Evolutionary conservation across 1,140 invertebrate species (phyloP), one percentile per base, ranked within the genome.

Genomic region (Dinothrombium tinctorium): DNA sequence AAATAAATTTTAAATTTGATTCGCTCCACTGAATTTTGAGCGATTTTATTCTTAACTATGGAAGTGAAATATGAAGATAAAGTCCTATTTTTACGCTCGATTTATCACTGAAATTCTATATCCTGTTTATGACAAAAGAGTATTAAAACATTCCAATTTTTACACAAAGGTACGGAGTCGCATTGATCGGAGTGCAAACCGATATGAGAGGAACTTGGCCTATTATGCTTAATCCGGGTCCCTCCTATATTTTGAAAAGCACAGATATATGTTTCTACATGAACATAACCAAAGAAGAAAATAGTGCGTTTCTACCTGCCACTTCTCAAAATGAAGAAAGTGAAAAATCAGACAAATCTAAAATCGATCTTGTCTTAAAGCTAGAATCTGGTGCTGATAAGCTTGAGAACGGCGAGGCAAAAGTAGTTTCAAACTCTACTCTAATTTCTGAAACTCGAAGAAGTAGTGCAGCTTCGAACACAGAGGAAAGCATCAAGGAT

Each of bases 191-290:
- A 8, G 82, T 96, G 4, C 70, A 87, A 41, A 73, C 81, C 0
- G 80, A 90, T 58, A 65, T 89, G 44, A 75, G 76, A 12, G 89
- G 63, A 72, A 87, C 54, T 77, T 56, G 50, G 51, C 51, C 81
- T 2, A 95, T 96, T 49, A 72, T 92, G 29, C 61, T 96, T 21
- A 96, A 96, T 63, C 89, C 90, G 1, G 89, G 89, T 12, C 87
- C 87, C 1, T 64, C 81, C 20, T 87, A 96, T 62, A 40, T 47
- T 22, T 33, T 96, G 80, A 86, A 90, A 61, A 49, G 55, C 2
- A 78, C 77, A 48, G 89, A 96, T 58, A 87, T 82, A 19, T 92
- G 87, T 57, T 96, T 94, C 62, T 96, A 96, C 59, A 81, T 95
- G 76, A 89, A 81, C 61, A 90, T 94, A 42, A 92, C 86, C 20